Evolutionary conservation across 2,888 invertebrate genomes (phyloP), one percentile per base, ranked within the genome.

Genomic region (Linnaemya vulpina): DNA sequence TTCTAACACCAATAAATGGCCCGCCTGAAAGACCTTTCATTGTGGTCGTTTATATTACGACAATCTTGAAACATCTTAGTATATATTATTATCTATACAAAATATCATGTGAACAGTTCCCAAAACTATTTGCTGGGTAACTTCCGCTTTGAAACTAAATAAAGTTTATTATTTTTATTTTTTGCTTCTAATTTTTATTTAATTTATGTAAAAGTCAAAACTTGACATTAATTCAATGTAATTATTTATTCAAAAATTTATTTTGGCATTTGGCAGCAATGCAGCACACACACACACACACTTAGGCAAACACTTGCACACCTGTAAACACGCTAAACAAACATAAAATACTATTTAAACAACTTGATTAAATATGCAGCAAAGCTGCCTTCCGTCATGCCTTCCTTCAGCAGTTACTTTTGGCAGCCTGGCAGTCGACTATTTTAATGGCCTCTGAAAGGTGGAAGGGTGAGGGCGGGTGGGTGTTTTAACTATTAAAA

Each of bases 211-310:
- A 20, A 8, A 74, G 5, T 53, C n/a, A 55, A 55, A 35, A 70
- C 51, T 78, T 74, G 58, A 62, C 73, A 55, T 79, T 55, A 73
- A 53, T 75, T 63, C 17, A 68, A 70, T 81, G 55, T 70, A 82
- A 82, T 82, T 82, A 76, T 71, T 70, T 71, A 70, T 75, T 67
- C 20, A 70, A 30, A 71, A 63, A 70, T 63, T 55, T 63, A 58
- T 71, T 62, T 65, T 43, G 55, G 63, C 75, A 76, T 82, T 82
- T 76, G 53, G 67, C 62, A 76, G 43, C 40, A 75, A 70, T 43
- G 38, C 62, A 40, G 60, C 17, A n/a, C n/a, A n/a, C n/a, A 17
- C 3, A 62, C 35, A 11, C 35, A 49, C 40, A 22, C 20, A 53
- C 53, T 68, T 15, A 38, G 13, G 35, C 51, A 13, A 46, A 70